Base-by-base conservation (phyloP, 2,888 invertebrate species). In the Carpatolechia fugitivella region DNA sequence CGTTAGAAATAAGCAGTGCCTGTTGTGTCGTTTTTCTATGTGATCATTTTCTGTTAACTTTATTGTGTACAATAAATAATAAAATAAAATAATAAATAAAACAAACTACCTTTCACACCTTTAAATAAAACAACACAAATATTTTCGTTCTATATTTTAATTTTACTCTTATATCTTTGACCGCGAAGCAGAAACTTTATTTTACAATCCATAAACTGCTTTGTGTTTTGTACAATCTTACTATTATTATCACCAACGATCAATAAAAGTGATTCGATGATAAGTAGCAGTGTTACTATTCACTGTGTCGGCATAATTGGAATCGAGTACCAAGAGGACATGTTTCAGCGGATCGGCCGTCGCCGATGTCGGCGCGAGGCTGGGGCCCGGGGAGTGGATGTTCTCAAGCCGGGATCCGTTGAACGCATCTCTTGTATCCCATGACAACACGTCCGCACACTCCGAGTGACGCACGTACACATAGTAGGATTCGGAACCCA, bases 251-350 rank as follows among this genome's bases (percentile, higher is more conserved):
- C n/a, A 61, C 56, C 63, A 61, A 56, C 78, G 68, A 50, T 71
- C 65, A 63, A 78, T 66, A 57, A 77, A 82, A 30, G 75, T 79
- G 14, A 85, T 78, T 61, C 74, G 78, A 61, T 85, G 85, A 55
- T 80, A 81, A 5, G 80, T 79, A 5, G 78, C 69, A 11, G 63
- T 53, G 41, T 89, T 91, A 24, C 84, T 85, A 46, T 88, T 82
- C 53, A 93, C 82, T 56, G 88, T 93, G 66, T 93, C 93, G 0
- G 86, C 91, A 72, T 93, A 93, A 66, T 93, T 93, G 8, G 93
- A 92, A 66, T 93, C 92, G 1, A 93, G 76, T 13, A 92, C 84
- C 30, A 93, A 75, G 66, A 93, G 87, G 20, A 85, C 71, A 54
- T 84, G 85, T 59, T 91, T 85, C 55, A 85, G 80, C 56, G 85